Percentiles rank a stretch among this genome's conserved stretches.
phyloP scores from a whole-genome alignment of 2,888 invertebrate species.

The Morinoia aosen region DNA sequence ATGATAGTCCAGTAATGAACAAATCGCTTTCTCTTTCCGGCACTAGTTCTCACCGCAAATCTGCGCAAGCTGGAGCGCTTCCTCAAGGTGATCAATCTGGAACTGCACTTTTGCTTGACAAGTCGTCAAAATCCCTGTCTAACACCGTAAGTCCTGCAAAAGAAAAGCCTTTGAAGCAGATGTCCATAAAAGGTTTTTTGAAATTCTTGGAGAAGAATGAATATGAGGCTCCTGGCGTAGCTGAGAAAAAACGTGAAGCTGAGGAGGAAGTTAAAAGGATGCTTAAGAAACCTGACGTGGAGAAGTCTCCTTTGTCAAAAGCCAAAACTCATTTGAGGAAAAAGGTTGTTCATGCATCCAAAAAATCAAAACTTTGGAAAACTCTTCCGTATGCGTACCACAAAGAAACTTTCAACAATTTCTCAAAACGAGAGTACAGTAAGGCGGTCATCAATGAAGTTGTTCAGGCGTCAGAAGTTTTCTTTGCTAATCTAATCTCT shows the following conservation, averaged over 20 bases:
- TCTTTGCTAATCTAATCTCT: constrained; percentile 20
- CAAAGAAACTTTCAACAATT: neutral
- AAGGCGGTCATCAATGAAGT: neutral
- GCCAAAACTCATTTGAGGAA: neutral
- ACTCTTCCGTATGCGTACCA: constrained; percentile 1
- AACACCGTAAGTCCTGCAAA: neutral
- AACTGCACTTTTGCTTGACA: neutral
- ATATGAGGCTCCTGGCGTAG: neutral
- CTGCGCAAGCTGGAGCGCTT: neutral
- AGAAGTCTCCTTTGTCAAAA: neutral
- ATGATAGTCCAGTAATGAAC: neutral
- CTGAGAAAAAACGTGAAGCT: neutral
- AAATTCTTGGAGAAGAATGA: constrained; percentile 11
- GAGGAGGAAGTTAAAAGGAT: neutral
- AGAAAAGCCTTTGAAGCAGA: neutral
- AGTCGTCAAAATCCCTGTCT: neutral
- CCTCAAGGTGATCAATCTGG: neutral
- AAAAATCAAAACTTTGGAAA: neutral
- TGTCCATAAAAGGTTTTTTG: constrained; percentile 16
- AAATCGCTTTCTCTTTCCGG: neutral
- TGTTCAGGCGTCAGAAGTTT: neutral
- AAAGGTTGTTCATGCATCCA: neutral
- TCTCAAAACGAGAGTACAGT: neutral
- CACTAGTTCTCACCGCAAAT: neutral
- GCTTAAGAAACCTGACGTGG: neutral